These are phyloP conservation scores for Uria aalge DNA, from an alignment of 2,113 vertebrate genomes.

Conservation along the genomic window DNA sequence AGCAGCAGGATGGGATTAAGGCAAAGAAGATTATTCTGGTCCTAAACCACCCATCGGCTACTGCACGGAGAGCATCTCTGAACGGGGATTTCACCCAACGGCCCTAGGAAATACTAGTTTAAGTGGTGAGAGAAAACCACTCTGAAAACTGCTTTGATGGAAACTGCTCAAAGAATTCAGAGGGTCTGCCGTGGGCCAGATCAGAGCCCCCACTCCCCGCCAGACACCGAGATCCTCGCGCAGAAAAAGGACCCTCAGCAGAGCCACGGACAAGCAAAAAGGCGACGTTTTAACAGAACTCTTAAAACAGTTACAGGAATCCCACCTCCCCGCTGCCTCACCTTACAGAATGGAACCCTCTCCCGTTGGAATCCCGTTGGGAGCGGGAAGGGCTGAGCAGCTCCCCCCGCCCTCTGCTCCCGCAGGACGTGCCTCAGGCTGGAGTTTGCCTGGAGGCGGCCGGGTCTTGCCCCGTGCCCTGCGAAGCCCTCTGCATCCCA, in stretches of 20 bases:
- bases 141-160: neutral
- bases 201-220: neutral
- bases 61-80: neutral
- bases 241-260: neutral
- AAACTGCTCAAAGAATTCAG: neutral
- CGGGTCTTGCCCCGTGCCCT: neutral
- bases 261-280: neutral
- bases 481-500: neutral
- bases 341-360: neutral
- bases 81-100: neutral
- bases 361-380: accelerated
- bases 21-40: constrained; percentile 4
- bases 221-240: neutral
- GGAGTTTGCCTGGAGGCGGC: neutral
- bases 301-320: neutral
- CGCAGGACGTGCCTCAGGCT: neutral
- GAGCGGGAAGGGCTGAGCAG: neutral
- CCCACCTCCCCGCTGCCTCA: neutral
- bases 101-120: neutral
- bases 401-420: neutral
- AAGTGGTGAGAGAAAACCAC: neutral
- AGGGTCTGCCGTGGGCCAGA: neutral
- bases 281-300: neutral
- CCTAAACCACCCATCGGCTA: neutral
- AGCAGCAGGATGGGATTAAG: neutral